Conservation (phyloP, 2,888 invertebrate genomes). For the Amphimallon solstitiale region DNA sequence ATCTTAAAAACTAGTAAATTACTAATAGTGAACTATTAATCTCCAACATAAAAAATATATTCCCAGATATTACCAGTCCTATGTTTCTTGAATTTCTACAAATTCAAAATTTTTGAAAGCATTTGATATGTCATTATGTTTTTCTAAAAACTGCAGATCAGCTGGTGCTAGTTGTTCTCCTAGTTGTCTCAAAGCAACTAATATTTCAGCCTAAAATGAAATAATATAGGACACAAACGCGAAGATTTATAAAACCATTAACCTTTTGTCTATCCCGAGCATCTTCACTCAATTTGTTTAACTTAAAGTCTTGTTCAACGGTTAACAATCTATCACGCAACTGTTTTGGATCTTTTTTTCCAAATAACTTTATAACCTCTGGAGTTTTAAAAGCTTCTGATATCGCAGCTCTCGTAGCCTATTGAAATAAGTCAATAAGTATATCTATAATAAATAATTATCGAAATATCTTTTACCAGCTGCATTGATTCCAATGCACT, state of each 20-base stretch:
- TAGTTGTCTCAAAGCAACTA: constrained; percentile 65
- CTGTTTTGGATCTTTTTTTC: constrained; percentile 74
- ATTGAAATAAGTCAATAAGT: constrained; percentile 44
- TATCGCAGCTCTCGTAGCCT: constrained; percentile 80
- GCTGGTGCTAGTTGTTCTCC: constrained; percentile 64
- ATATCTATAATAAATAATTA: not conserved
- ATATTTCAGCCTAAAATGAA: constrained; percentile 63
- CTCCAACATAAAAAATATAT: too few relatives aligned
- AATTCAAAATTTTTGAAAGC: constrained; percentile 62
- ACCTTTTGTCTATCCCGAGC: constrained; percentile 67
- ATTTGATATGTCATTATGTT: constrained; percentile 60
- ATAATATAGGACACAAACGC: constrained; percentile 21
- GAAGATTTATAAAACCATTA: constrained; percentile 20
- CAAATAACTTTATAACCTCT: constrained; percentile 78
- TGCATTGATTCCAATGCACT: constrained; percentile 74
- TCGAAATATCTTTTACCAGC: constrained; percentile 62
- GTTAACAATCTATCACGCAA: constrained; percentile 69
- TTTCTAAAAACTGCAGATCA: constrained; percentile 65
- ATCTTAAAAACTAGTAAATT: too few relatives aligned
- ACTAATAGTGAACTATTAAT: too few relatives aligned
- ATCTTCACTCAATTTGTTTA: constrained; percentile 68
- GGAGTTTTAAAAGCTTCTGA: constrained; percentile 79
- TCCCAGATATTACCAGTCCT: not conserved
- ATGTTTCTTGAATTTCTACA: constrained; percentile 60
- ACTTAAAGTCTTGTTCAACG: constrained; percentile 70